These are phyloP conservation scores for Drosophila parvula DNA, from an alignment of 1,140 invertebrate genomes.

Conservation along the genomic window DNA sequence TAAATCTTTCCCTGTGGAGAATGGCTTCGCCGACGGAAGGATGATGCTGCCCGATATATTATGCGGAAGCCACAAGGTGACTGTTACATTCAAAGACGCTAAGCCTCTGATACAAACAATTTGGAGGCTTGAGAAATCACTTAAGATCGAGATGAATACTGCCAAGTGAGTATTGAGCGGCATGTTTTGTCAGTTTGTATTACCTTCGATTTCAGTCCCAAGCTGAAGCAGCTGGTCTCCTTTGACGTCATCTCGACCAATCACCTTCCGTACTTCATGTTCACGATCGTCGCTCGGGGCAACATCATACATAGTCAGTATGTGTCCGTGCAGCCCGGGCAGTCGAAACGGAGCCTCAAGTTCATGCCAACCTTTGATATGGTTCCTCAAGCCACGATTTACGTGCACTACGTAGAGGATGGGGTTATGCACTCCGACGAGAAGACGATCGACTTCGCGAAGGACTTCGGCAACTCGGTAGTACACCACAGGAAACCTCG, in stretches of 20 bases:
- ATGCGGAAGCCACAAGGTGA: constrained; percentile 31
- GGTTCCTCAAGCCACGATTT: constrained; percentile 91
- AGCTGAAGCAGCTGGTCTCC: constrained; percentile 89
- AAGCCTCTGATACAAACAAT: not conserved
- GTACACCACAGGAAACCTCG: constrained; percentile 84
- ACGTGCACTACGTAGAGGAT: constrained; percentile 90
- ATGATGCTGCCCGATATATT: constrained; percentile 84
- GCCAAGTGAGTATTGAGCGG: constrained; percentile 1
- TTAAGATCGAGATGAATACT: constrained; percentile 53
- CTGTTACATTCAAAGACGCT: constrained; percentile 23
- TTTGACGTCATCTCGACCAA: constrained; percentile 92
- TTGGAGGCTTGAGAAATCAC: constrained; percentile 12
- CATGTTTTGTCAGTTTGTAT: not conserved
- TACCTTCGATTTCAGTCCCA: constrained; percentile 82
- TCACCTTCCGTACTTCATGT: constrained; percentile 89
- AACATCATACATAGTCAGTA: constrained; percentile 90
- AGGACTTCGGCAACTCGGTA: constrained; percentile 91
- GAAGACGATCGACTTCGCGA: constrained; percentile 90
- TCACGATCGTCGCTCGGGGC: constrained; percentile 93
- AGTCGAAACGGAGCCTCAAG: constrained; percentile 71
- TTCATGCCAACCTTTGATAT: constrained; percentile 91
- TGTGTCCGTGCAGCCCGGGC: constrained; percentile 83
- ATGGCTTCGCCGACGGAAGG: constrained; percentile 88
- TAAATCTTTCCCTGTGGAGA: constrained; percentile 61
- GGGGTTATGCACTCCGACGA: constrained; percentile 92